A percentile compares a stretch with the other conserved stretches of the same genome.
Conservation (phyloP, 2,888 invertebrate genomes). For the Troides oblongomaculatus region DNA sequence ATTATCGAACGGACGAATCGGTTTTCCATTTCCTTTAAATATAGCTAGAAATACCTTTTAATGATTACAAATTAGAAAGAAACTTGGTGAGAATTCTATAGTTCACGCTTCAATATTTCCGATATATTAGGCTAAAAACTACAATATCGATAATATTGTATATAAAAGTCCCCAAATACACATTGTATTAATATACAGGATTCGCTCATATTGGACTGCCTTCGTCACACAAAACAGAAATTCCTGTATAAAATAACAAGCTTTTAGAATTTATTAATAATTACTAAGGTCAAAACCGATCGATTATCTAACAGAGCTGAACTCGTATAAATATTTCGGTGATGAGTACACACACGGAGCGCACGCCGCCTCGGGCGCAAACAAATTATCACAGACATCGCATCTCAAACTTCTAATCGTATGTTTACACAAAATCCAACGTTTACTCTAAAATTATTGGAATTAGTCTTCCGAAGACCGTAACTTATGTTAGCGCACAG, state of each 20-base stretch:
- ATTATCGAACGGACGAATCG: too few relatives aligned
- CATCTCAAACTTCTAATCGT: slow-evolving; percentile 56
- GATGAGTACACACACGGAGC: slow-evolving; percentile 51
- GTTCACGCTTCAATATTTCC: too few relatives aligned
- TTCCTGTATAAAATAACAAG: neutral
- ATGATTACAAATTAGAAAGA: too few relatives aligned
- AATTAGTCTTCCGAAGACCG: slow-evolving; percentile 27
- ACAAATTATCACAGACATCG: slow-evolving; percentile 60
- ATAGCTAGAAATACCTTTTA: too few relatives aligned
- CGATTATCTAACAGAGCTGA: slow-evolving; percentile 52
- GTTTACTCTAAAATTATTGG: slow-evolving; percentile 39
- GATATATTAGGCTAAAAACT: too few relatives aligned
- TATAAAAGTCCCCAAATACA: too few relatives aligned
- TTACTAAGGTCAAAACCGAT: neutral
- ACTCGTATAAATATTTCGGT: slow-evolving; percentile 64
- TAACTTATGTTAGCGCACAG: slow-evolving; percentile 14
- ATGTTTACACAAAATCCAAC: slow-evolving; percentile 43
- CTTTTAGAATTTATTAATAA: neutral
- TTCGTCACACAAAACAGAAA: neutral
- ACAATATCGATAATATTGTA: too few relatives aligned
- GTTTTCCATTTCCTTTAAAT: too few relatives aligned
- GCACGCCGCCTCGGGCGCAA: slow-evolving; percentile 46
- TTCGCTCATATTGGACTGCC: neutral
- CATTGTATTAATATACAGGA: too few relatives aligned
- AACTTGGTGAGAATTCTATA: too few relatives aligned